A percentile compares a stretch with the other conserved stretches of the same genome.
phyloP scores from a whole-genome alignment of 1,140 invertebrate genomes.

The Cryptotermes secundus region DNA sequence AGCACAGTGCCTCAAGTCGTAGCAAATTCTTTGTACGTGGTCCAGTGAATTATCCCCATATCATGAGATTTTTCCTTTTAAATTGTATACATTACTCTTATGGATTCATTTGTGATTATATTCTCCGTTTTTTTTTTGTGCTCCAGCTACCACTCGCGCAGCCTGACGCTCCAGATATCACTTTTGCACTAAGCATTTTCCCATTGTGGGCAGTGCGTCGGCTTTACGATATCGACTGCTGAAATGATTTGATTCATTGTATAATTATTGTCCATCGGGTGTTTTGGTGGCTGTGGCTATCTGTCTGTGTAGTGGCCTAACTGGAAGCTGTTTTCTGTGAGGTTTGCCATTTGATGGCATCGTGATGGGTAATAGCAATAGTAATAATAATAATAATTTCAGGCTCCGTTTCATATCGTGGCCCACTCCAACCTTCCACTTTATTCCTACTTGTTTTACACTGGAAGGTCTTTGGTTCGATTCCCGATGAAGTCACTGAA shows the following conservation, averaged over 20 bases:
- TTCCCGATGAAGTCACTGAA: no score
- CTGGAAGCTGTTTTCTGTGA: not conserved
- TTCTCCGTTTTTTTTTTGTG: no score
- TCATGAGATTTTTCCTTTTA: no score
- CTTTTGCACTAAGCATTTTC: not conserved
- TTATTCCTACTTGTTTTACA: not conserved
- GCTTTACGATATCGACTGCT: not conserved
- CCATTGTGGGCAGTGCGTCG: not conserved
- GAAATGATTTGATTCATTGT: slow-evolving; percentile 14
- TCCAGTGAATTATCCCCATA: no score
- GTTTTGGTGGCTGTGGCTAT: not conserved
- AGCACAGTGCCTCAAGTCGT: no score
- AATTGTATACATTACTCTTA: no score
- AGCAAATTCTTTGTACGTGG: no score
- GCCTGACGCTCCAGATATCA: not conserved
- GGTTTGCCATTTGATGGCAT: not conserved
- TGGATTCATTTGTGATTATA: no score
- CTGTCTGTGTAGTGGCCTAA: not conserved
- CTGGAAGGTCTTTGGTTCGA: not conserved
- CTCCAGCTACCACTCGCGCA: no score
- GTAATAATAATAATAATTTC: not conserved
- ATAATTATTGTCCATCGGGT: not conserved
- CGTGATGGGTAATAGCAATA: not conserved
- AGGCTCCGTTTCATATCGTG: not conserved
- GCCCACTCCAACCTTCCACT: not conserved